phyloP scores from a whole-genome alignment of 2,113 vertebrate species.

The Sisor rabdophorus region DNA sequence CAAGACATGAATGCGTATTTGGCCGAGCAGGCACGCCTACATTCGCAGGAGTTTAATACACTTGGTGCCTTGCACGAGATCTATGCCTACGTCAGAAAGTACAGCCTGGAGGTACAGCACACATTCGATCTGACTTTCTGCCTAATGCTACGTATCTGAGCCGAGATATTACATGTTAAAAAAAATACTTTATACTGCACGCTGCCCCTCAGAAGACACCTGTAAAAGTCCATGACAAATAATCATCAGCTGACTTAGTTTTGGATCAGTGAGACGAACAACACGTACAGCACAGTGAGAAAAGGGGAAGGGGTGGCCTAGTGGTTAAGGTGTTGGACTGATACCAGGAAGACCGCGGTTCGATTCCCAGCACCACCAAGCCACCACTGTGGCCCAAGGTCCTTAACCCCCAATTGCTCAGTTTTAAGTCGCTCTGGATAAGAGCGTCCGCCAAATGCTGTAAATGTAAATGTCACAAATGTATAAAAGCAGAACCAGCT shows the following conservation, averaged over 20 bases:
- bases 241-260: background rate
- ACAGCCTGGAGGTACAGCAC: constrained; percentile 85
- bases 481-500: background rate
- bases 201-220: background rate
- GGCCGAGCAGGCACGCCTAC: constrained; percentile 92
- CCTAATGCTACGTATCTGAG: background rate
- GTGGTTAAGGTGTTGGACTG: too few relatives aligned
- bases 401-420: too few relatives aligned
- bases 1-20: constrained; percentile 99
- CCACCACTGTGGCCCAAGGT: too few relatives aligned
- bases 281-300: background rate
- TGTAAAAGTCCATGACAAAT: background rate
- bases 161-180: background rate
- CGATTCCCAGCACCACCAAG: too few relatives aligned
- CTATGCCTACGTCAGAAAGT: constrained; percentile 95
- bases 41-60: constrained; percentile 91
- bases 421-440: too few relatives aligned
- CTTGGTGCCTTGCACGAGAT: constrained; percentile 92
- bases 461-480: too few relatives aligned
- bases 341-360: too few relatives aligned
- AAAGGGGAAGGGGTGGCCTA: too few relatives aligned
- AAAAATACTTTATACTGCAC: background rate
- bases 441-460: too few relatives aligned
- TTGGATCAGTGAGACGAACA: background rate
- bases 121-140: background rate